These are phyloP conservation scores for Psittacula derbiana DNA, from an alignment of 2,797 vertebrate species.

Conservation along the genomic window DNA sequence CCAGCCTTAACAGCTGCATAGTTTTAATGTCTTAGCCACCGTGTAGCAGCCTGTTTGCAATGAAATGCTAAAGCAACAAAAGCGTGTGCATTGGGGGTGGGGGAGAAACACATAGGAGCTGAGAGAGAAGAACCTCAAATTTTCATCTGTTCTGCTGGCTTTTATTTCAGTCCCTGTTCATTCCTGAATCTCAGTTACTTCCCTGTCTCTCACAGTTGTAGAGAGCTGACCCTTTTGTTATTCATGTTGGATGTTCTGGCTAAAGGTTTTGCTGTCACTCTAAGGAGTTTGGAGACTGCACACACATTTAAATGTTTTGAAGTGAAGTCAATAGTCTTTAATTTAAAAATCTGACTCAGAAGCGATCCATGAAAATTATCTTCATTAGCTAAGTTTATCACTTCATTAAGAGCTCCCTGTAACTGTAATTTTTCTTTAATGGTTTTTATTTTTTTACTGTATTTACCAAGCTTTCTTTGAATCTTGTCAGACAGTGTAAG, in stretches of 20 bases:
- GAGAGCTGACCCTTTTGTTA: neutral
- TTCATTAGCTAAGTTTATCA: neutral
- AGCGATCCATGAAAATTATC: neutral
- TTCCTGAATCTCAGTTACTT: neutral
- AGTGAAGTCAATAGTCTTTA: neutral
- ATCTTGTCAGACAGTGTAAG: neutral
- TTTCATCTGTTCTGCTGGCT: neutral
- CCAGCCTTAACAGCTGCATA: conserved; percentile 3
- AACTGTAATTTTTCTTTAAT: neutral
- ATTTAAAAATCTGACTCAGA: neutral
- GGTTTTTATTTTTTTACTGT: neutral
- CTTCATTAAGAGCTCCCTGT: neutral
- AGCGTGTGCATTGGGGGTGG: rapidly evolving
- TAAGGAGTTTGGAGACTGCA: neutral
- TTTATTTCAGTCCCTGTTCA: neutral
- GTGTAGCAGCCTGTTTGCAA: neutral
- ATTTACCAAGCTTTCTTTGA: conserved; percentile 16
- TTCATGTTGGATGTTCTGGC: neutral
- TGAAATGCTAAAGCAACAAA: neutral
- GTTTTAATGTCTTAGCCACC: neutral
- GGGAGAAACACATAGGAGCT: neutral
- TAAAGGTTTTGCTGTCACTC: neutral
- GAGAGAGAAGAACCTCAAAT: neutral
- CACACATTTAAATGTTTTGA: neutral
- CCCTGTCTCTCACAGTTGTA: neutral